A percentile compares a stretch with the other conserved stretches of the same genome.
Conservation (phyloP, 2,888 invertebrate genomes). For the Apodemia duryi region DNA sequence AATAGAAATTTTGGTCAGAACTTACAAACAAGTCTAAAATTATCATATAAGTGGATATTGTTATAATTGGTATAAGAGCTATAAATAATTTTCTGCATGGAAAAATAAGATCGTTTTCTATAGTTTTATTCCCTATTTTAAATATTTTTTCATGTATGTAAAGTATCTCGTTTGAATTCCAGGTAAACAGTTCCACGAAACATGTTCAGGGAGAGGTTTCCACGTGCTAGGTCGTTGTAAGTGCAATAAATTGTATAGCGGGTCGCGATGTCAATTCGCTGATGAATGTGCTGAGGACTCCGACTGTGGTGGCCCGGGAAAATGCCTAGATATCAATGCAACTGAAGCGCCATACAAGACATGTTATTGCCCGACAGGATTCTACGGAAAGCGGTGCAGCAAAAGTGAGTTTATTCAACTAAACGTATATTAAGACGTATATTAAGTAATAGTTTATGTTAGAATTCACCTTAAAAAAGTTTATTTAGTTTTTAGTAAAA, state of each 20-base stretch:
- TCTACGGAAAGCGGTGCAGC: slow-evolving; percentile 91
- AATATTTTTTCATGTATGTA: too few relatives aligned
- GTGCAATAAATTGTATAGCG: slow-evolving; percentile 89
- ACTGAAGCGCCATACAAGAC: slow-evolving; percentile 89
- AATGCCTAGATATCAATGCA: slow-evolving; percentile 89
- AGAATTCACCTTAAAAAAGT: too few relatives aligned
- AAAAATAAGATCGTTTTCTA: too few relatives aligned
- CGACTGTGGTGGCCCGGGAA: slow-evolving; percentile 92
- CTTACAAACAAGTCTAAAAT: too few relatives aligned
- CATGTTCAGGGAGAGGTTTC: slow-evolving; percentile 91
- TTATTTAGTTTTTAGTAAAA: too few relatives aligned
- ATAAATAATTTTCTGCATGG: too few relatives aligned
- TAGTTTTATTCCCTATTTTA: too few relatives aligned
- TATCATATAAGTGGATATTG: too few relatives aligned
- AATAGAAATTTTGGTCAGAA: too few relatives aligned
- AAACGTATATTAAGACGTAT: too few relatives aligned
- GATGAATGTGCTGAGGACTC: slow-evolving; percentile 92
- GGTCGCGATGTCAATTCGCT: slow-evolving; percentile 90
- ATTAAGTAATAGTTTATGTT: too few relatives aligned
- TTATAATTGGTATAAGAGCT: too few relatives aligned
- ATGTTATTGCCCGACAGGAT: slow-evolving; percentile 95
- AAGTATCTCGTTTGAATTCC: slow-evolving; percentile 30
- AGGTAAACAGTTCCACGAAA: slow-evolving; percentile 89
- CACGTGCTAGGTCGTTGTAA: slow-evolving; percentile 88
- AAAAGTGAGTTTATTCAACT: slow-evolving; percentile 81